These are phyloP conservation scores for Agrenia bidenticulata DNA, from an alignment of 2,888 invertebrate genomes.

Conservation along the genomic window DNA sequence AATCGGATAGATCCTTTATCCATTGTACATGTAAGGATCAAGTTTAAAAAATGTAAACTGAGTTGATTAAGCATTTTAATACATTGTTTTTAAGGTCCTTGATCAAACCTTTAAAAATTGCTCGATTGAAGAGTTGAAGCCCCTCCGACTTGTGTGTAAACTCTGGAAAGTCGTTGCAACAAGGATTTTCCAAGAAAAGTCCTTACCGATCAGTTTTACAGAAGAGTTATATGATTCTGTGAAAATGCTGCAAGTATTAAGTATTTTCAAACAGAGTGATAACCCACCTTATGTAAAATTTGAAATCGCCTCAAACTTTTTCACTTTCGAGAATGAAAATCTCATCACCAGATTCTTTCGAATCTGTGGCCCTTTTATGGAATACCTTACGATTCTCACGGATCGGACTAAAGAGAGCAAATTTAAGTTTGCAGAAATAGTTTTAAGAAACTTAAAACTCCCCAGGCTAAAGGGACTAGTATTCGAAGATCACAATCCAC, in stretches of 20 bases:
- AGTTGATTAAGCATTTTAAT: neutral
- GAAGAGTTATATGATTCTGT: neutral
- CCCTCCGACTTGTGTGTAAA: conserved; percentile 32
- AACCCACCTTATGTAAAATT: conserved; percentile 35
- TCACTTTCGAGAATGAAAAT: conserved; percentile 27
- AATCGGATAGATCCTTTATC: neutral
- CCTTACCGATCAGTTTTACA: conserved; percentile 22
- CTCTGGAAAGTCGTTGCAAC: conserved; percentile 33
- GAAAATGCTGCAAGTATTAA: conserved; percentile 21
- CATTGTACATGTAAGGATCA: neutral
- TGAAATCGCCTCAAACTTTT: conserved; percentile 36
- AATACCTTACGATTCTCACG: conserved; percentile 27
- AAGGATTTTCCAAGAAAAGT: conserved; percentile 29
- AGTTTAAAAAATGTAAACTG: neutral
- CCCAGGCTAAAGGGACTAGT: conserved; percentile 13
- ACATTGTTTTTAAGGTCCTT: conserved; percentile 27
- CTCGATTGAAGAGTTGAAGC: conserved; percentile 25
- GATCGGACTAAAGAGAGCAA: conserved; percentile 5
- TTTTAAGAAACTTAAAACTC: neutral
- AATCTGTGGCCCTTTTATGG: conserved; percentile 24
- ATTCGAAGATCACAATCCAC: conserved; percentile 18
- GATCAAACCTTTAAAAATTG: conserved; percentile 24
- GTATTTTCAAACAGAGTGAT: conserved; percentile 29
- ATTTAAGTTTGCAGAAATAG: conserved; percentile 1
- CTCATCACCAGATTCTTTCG: conserved; percentile 29